Evolutionary conservation across 2,797 vertebrate genomes (phyloP), one percentile per base, ranked within the genome.

Genomic region (Neostethus bicornis): DNA sequence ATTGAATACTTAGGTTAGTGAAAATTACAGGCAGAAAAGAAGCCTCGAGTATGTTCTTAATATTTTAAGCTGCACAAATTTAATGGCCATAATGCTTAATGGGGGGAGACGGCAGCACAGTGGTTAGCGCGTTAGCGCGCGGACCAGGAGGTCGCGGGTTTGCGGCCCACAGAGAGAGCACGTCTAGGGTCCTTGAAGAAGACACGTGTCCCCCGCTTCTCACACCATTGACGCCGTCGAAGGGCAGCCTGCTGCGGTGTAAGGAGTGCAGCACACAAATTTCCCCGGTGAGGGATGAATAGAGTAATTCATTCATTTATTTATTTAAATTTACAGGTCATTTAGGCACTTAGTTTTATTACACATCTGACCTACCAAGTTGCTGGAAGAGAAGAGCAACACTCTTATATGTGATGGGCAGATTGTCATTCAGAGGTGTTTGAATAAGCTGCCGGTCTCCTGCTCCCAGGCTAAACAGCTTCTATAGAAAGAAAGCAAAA

Each of bases 331-430:
- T 52, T 24, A 56, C n/a, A 44, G 19, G 2, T 53, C 31, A 32
- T 32, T 32, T 32, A 14, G 13, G 13, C 29, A 28, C 28, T 28
- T 10, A 31, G 12, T 31, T 31, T 31, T 1, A 34, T 52, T 20
- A 25, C 4, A 28, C 20, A 1, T 28, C 39, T 53, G 5, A 93
- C 95, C 69, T 91, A 99, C 97, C 97, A 48, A 99, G 85, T 61
- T 99, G 97, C 83, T 98, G 96, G 90, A 99, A 98, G 77, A 99
- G 94, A 72, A 99, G 91, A 60, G 94, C 94, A 66, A 96, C 95
- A 57, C 96, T 99, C 85, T 95, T 95, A 81, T 92, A 91, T 54
- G 96, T 98, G 67, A 99, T 91, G 23, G 97, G 97, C 79, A 99
- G 88, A 16, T 89, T 96, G 34, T 95, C 92, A 5, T 95, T 94